Evolutionary conservation across 2,113 vertebrate genomes (phyloP).

Genomic region (Sarotherodon lohbergeri): DNA sequence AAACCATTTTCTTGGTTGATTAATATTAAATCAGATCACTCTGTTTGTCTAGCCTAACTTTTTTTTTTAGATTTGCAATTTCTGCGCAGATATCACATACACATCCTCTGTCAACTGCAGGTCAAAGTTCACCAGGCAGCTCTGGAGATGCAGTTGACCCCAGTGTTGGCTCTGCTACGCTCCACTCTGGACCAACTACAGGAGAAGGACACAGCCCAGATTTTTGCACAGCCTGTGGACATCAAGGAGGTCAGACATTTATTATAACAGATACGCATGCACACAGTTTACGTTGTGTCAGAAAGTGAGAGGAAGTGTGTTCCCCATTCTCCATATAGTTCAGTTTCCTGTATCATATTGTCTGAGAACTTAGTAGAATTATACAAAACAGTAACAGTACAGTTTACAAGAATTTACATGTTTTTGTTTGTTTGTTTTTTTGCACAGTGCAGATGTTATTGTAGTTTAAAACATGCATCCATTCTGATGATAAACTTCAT

Average conservation of each 20-base stretch:
- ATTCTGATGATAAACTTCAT: not conserved
- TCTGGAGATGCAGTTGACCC: slow-evolving; percentile 89
- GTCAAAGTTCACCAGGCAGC: slow-evolving; percentile 91
- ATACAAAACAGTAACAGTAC: not conserved
- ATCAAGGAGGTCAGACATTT: slow-evolving; percentile 80
- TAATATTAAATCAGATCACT: not conserved
- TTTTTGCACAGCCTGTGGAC: slow-evolving; percentile 89
- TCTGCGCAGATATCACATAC: not conserved
- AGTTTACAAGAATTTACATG: not conserved
- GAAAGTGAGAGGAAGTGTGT: not conserved
- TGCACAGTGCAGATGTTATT: not conserved
- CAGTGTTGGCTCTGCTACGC: slow-evolving; percentile 85
- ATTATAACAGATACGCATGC: not conserved
- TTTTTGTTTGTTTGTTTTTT: not conserved
- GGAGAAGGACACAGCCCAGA: slow-evolving; percentile 90
- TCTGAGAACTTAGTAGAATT: not conserved
- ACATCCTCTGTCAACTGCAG: slow-evolving; percentile 53
- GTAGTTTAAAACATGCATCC: not conserved
- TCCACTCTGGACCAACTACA: slow-evolving; percentile 91
- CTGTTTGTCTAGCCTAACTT: not conserved
- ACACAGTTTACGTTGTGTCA: not conserved
- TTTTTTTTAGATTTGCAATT: not conserved
- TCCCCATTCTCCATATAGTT: not conserved
- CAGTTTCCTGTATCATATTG: not conserved
- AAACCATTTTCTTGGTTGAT: not conserved